Base-by-base conservation (phyloP, 2,888 invertebrate species). In the Microplitis deprimator region DNA sequence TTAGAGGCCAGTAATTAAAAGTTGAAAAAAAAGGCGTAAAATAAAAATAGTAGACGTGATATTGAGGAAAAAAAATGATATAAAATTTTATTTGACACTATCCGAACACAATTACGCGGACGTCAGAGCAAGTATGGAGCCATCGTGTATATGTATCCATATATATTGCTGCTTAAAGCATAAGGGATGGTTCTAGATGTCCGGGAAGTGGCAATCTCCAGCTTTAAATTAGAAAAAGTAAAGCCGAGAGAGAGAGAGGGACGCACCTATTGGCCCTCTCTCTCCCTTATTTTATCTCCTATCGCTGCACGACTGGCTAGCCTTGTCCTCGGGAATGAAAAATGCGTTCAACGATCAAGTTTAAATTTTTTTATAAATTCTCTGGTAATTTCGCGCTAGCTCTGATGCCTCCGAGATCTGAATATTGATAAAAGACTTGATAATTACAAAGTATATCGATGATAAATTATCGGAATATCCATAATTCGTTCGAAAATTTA, bases 101-200 rank as follows among this genome's bases (percentile, higher is more conserved):
- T 13, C 50, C 50, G 50, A 50, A 50, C 8, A 50, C 50, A 50
- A 50, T 50, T 50, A 50, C 50, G 50, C 29, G 50, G 13, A 50
- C 50, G 50, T 50, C 50, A 50, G 50, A 50, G 10, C 13, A 50
- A 13, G 20, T 68, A 68, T 50, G 40, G 60, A 61, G 61, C 41
- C 7, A 41, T 60, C 39, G 17, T 71, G 29, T 59, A 50, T 71
- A 76, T 61, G 78, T 77, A 78, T 80, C 80, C 88, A 88, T 88
- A 87, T 85, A 88, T 87, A 88, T 87, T 88, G 88, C 86, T 86
- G 85, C 85, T 88, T 88, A 88, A 86, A 87, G 85, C 76, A 77
- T 79, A 80, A 77, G 68, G 73, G 75, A 80, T 79, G 77, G 78
- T 74, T 78, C 38, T 50, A 65, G 60, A 68, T 20, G 73, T 62